Evolutionary conservation across 2,113 vertebrate species (phyloP).

Genomic region (Clarias macrocephalus): DNA sequence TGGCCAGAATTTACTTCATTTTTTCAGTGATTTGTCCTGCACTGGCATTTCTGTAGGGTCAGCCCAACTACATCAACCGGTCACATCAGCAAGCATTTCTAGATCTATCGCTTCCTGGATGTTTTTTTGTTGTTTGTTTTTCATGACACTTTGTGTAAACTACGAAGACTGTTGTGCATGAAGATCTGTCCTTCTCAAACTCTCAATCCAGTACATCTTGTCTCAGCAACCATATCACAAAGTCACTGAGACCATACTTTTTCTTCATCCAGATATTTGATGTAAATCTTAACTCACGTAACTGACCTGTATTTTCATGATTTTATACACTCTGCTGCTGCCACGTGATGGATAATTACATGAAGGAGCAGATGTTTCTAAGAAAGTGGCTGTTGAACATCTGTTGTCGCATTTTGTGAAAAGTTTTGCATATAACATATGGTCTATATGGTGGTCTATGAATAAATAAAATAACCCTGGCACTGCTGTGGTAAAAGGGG

Average conservation of each 20-base stretch:
- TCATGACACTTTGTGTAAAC: neutral
- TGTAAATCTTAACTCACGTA: neutral
- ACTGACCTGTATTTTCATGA: neutral
- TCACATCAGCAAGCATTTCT: neutral
- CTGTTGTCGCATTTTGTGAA: no score
- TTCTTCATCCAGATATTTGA: neutral
- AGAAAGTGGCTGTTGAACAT: neutral
- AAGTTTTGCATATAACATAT: neutral
- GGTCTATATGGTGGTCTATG: no score
- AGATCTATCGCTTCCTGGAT: neutral
- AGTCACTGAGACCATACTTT: neutral
- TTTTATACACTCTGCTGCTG: neutral
- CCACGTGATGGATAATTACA: neutral
- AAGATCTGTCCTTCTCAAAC: neutral
- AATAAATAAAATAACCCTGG: neutral
- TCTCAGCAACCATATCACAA: neutral
- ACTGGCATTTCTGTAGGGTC: no score
- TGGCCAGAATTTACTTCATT: no score
- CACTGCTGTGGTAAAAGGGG: neutral
- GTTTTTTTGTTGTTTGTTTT: neutral
- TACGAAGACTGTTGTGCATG: neutral
- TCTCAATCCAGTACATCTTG: neutral
- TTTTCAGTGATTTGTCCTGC: no score
- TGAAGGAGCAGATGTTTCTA: neutral
- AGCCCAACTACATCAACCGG: no score